A percentile compares a stretch with the other conserved stretches of the same genome.
Conservation (phyloP, 1,140 invertebrate genomes). For the Plutomurus gul region DNA sequence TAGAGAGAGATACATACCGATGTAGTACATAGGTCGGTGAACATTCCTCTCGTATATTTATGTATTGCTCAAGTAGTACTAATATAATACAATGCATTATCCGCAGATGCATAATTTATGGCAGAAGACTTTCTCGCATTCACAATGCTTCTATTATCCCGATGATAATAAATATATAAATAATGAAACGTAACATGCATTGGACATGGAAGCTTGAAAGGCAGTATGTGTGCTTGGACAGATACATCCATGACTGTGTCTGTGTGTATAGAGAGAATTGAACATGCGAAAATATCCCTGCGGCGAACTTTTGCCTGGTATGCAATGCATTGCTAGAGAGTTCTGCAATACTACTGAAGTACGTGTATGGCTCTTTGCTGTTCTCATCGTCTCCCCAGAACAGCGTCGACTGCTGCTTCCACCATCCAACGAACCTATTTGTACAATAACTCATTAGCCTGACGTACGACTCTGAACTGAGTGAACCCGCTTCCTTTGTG, state of each 20-base stretch:
- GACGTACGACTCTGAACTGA: conserved; percentile 24
- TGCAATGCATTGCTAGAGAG: too few species aligned
- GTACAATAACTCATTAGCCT: conserved; percentile 36
- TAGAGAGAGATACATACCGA: background rate
- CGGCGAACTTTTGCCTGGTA: background rate
- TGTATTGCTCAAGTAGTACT: background rate
- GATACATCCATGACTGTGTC: background rate
- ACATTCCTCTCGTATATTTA: background rate
- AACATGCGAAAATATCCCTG: conserved; percentile 7
- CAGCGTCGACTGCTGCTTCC: too few species aligned
- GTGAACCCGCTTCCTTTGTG: conserved; percentile 31
- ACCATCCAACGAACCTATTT: conserved; percentile 20
- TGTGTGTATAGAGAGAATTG: background rate
- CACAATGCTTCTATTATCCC: conserved; percentile 22
- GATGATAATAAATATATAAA: conserved; percentile 35
- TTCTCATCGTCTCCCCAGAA: background rate
- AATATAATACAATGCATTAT: conserved; percentile 1
- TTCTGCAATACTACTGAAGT: background rate
- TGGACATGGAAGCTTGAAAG: conserved; percentile 6
- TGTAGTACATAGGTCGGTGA: background rate
- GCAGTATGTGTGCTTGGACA: background rate
- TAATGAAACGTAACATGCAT: background rate
- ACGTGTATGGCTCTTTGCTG: background rate
- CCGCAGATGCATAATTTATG: conserved; percentile 36
- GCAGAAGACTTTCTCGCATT: conserved; percentile 34